Base-by-base conservation (phyloP, 2,888 invertebrate genomes). In the Synergus umbraculus region DNA sequence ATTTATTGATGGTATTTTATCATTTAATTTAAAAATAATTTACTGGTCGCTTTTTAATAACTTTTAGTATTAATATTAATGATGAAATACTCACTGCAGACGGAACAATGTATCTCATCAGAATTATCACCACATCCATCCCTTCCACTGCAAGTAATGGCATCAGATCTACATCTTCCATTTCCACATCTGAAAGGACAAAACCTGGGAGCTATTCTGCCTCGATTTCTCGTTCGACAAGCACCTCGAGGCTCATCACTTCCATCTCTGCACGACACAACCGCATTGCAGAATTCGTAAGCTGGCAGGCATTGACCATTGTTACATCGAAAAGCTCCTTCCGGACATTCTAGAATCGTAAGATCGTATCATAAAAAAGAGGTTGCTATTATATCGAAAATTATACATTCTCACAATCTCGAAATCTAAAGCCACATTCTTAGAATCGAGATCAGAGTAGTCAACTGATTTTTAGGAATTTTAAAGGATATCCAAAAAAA, bases 41-140 rank as follows among this genome's bases (percentile, higher is more conserved):
- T 54, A 46, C 44, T 63, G 0, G 7, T 54, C n/a, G 8, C 7
- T 18, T 58, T 54, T 63, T 67, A 91, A 88, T 80, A 88, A 18
- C 43, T 12, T 66, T 7, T 13, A n/a, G 13, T 15, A 43, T 29
- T 9, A 8, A 63, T 10, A 79, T 58, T 66, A 58, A n/a, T 2
- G 22, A 43, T 22, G 41, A 65, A 49, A 60, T 84, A 96, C 97
- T 96, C 93, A 98, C 98, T 95, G 93, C 98, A 98, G 84, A 97
- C 96, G 83, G 94, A 94, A 92, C 98, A 98, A 83, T 95, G 95
- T 83, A 94, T 95, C 92, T 98, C 98, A 90, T 98, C 98, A 65
- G 96, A 96, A 86, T 96, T 96, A 93, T 98, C 98, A 9, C 98
- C 98, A 89, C 98, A 98, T 29, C 98, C 98, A 91, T 98, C 97